Percentiles rank a stretch among this genome's conserved stretches.
Conservation (phyloP, 2,888 invertebrate genomes). For the Drosophila quinaria region DNA sequence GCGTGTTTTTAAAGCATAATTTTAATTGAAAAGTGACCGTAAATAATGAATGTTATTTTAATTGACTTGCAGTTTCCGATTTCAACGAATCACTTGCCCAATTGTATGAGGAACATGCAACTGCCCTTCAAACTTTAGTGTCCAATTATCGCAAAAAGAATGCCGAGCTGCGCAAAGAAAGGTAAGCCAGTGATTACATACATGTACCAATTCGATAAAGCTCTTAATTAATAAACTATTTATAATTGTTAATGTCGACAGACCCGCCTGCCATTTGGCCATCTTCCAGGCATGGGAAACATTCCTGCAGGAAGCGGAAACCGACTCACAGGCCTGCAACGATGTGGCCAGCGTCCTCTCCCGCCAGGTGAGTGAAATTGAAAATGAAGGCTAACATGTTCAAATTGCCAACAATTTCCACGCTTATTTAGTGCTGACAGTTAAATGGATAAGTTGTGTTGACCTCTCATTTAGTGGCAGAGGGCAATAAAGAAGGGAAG, state of each 20-base stretch:
- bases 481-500: not conserved
- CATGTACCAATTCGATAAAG: not conserved
- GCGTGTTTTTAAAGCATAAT: no score
- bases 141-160: constrained; percentile 94
- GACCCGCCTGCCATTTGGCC: constrained; percentile 92
- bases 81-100: constrained; percentile 95
- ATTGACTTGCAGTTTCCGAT: constrained; percentile 91
- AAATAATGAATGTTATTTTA: not conserved
- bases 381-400: not conserved
- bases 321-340: constrained; percentile 93
- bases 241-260: constrained; percentile 79
- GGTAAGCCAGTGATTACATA: constrained; percentile 86
- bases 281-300: constrained; percentile 97
- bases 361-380: constrained; percentile 87
- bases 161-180: constrained; percentile 94
- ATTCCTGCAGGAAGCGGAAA: constrained; percentile 95
- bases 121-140: constrained; percentile 93
- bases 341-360: constrained; percentile 93
- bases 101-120: constrained; percentile 95
- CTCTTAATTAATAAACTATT: constrained; percentile 10
- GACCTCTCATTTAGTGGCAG: constrained; percentile 9
- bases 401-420: constrained; percentile 18
- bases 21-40: not conserved
- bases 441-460: constrained; percentile 58
- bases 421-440: constrained; percentile 37